A percentile compares a stretch with the other conserved stretches of the same genome.
These are phyloP conservation scores for Aleiodes sp. DNA, from an alignment of 1,140 invertebrate species.

Conservation along the genomic window DNA sequence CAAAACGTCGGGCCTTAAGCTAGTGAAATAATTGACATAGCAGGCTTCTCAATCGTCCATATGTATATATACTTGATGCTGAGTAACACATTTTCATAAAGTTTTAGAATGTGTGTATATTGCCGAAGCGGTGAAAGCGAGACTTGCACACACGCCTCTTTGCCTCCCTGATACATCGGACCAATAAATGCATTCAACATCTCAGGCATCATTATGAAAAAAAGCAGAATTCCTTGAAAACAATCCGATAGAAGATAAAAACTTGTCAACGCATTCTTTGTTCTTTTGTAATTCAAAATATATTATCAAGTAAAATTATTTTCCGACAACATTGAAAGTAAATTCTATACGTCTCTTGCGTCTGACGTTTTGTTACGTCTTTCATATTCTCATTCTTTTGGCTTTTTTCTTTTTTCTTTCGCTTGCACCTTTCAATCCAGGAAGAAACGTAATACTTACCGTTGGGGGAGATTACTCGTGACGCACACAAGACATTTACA, in stretches of 20 bases:
- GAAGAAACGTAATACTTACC: slow-evolving; percentile 9
- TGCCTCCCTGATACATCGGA: background rate
- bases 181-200: too few species aligned
- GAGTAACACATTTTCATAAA: slow-evolving; percentile 11
- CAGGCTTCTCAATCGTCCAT: background rate
- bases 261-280: background rate
- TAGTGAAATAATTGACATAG: slow-evolving; percentile 38
- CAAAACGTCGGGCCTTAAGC: slow-evolving; percentile 3
- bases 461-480: slow-evolving; percentile 14
- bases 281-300: background rate
- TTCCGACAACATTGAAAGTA: background rate
- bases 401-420: too few species aligned
- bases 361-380: background rate
- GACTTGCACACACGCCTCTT: slow-evolving; percentile 4
- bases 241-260: too few species aligned
- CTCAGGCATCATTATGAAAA: too few species aligned
- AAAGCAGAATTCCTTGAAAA: too few species aligned
- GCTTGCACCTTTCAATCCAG: too few species aligned
- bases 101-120: background rate
- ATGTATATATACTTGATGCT: background rate
- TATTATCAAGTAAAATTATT: background rate
- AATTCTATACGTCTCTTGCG: background rate
- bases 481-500: slow-evolving; percentile 11
- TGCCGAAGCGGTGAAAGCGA: slow-evolving; percentile 26
- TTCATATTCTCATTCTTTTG: too few species aligned